Evolutionary conservation across 2,797 vertebrate species (phyloP).

Genomic region (Pangasius krempfi): DNA sequence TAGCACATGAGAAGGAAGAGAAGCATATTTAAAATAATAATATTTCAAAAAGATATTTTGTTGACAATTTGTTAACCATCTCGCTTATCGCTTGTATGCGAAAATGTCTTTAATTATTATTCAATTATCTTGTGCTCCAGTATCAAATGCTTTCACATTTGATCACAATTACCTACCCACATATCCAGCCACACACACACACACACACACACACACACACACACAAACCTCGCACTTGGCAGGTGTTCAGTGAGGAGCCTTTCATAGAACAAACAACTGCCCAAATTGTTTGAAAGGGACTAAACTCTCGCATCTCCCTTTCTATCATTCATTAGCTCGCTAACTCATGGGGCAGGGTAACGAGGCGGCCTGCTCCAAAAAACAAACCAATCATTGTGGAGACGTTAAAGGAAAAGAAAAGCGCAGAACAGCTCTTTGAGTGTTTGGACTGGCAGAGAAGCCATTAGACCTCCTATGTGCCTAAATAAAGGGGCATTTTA

Average conservation of each 20-base stretch:
- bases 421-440: conserved; percentile 43
- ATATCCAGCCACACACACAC: not conserved
- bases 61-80: too few relatives aligned
- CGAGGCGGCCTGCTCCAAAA: conserved; percentile 17
- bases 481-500: conserved; percentile 50
- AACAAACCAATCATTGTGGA: conserved; percentile 34
- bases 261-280: conserved; percentile 6
- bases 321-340: conserved; percentile 31
- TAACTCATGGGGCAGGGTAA: conserved; percentile 29
- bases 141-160: not conserved
- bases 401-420: conserved; percentile 20
- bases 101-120: too few relatives aligned
- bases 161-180: not conserved
- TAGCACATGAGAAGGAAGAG: not conserved
- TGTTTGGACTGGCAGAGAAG: conserved; percentile 53
- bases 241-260: not conserved
- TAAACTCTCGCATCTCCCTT: conserved; percentile 23
- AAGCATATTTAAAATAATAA: not conserved
- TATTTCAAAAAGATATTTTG: not conserved
- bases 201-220: too few relatives aligned
- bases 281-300: conserved; percentile 6
- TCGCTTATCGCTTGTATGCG: too few relatives aligned
- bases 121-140: not conserved
- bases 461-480: conserved; percentile 38
- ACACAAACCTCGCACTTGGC: not conserved